These are phyloP conservation scores for Dufourea novaeangliae DNA, from an alignment of 1,140 invertebrate species.

Conservation along the genomic window DNA sequence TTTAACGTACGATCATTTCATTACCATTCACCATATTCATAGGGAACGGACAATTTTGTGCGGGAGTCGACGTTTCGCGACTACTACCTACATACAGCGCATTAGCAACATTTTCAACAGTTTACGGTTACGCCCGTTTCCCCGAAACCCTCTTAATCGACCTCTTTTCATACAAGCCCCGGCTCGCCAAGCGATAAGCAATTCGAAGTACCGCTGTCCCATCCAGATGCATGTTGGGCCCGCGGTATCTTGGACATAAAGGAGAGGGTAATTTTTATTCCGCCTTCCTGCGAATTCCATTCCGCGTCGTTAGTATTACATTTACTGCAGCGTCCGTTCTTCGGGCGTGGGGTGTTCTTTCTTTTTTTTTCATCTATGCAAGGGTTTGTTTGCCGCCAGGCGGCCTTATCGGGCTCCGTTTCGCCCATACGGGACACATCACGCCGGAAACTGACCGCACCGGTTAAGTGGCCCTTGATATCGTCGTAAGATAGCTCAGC, in stretches of 20 bases:
- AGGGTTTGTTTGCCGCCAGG: too few species aligned
- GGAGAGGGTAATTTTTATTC: neutral
- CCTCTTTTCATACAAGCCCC: neutral
- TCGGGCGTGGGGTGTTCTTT: neutral
- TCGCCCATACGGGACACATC: too few species aligned
- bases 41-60: too few species aligned
- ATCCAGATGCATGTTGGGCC: neutral
- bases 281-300: neutral
- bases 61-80: too few species aligned
- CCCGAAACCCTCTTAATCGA: conserved; percentile 1
- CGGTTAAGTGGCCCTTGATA: conserved; percentile 3
- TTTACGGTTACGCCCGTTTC: neutral
- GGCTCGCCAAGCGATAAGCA: neutral
- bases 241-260: neutral
- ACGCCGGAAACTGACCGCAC: neutral
- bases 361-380: conserved; percentile 1
- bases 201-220: neutral
- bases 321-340: neutral
- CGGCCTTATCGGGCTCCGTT: neutral
- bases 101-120: neutral
- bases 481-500: neutral
- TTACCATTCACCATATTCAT: too few species aligned
- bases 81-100: too few species aligned
- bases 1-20: too few species aligned
- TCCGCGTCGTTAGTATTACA: neutral